Evolutionary conservation across 2,113 vertebrate genomes (phyloP).

Genomic region (Brachyhypopomus occidentalis): DNA sequence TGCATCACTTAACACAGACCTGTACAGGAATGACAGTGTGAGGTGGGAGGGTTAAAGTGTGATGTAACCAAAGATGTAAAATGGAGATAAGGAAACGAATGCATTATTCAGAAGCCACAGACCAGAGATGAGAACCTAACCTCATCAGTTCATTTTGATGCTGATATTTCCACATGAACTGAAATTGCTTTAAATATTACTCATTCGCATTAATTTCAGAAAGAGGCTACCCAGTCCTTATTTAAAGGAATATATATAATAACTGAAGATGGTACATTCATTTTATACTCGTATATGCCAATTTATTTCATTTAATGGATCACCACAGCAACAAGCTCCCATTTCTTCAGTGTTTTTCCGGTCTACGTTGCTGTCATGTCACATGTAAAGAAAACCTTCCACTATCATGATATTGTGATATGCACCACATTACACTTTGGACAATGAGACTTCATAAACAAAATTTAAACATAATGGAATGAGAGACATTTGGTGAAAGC

Average conservation of each 20-base stretch:
- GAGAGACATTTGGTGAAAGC: neutral
- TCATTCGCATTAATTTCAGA: conserved; percentile 45
- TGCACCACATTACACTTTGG: neutral
- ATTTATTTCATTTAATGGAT: neutral
- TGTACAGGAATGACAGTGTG: neutral
- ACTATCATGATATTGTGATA: neutral
- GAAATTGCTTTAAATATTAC: conserved; percentile 41
- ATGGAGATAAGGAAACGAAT: conserved; percentile 1
- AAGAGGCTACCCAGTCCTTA: neutral
- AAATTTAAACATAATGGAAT: neutral
- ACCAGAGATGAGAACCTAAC: neutral
- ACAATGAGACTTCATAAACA: neutral
- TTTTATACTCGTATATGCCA: neutral
- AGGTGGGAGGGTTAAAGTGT: neutral
- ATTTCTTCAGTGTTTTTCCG: neutral
- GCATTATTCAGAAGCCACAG: conserved; percentile 26
- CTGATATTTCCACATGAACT: conserved; percentile 38
- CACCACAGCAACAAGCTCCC: neutral
- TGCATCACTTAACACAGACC: conserved; percentile 12
- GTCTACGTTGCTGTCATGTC: neutral
- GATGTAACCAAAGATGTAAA: neutral
- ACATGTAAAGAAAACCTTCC: neutral
- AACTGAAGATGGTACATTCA: neutral
- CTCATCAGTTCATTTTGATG: conserved; percentile 52
- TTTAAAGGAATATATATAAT: neutral